phyloP scores from a whole-genome alignment of 1,140 invertebrate species.

The Drosophila arawakana region DNA sequence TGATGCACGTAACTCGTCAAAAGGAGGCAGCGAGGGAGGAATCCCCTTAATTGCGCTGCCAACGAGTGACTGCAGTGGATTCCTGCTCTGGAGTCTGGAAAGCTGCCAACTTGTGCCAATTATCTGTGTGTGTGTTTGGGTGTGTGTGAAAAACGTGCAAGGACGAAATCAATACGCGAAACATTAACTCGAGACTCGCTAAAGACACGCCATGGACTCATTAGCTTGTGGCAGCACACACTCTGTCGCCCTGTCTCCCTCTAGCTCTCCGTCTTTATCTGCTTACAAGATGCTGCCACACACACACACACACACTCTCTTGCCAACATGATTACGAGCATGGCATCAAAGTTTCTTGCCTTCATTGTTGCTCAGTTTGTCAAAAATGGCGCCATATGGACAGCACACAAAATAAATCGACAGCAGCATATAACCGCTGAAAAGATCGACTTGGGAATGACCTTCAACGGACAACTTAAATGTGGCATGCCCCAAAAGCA shows the following conservation, averaged over 20 bases:
- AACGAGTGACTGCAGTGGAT: constrained; percentile 41
- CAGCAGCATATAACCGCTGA: constrained; percentile 4
- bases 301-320: not conserved
- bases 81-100: constrained; percentile 11
- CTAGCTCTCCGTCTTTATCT: not conserved
- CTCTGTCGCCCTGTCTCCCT: constrained; percentile 7
- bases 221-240: constrained; percentile 52
- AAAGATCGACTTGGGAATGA: not conserved
- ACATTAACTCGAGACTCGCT: constrained; percentile 69
- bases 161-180: constrained; percentile 77
- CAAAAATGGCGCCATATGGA: constrained; percentile 78
- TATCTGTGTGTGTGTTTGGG: constrained; percentile 20
- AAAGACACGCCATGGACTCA: constrained; percentile 80
- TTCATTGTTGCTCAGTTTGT: constrained; percentile 63
- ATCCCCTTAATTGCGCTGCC: constrained; percentile 71
- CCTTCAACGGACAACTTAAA: not conserved
- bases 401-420: constrained; percentile 41
- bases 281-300: constrained; percentile 16
- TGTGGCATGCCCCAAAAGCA: constrained; percentile 14
- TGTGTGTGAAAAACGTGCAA: constrained; percentile 14
- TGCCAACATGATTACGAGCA: constrained; percentile 35
- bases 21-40: constrained; percentile 8
- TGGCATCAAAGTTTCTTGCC: constrained; percentile 50
- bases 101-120: constrained; percentile 45
- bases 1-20: constrained; percentile 63